A percentile compares a stretch with the other conserved stretches of the same genome.
Conservation (phyloP, 2,888 invertebrate species). For the Taenaris catops region DNA sequence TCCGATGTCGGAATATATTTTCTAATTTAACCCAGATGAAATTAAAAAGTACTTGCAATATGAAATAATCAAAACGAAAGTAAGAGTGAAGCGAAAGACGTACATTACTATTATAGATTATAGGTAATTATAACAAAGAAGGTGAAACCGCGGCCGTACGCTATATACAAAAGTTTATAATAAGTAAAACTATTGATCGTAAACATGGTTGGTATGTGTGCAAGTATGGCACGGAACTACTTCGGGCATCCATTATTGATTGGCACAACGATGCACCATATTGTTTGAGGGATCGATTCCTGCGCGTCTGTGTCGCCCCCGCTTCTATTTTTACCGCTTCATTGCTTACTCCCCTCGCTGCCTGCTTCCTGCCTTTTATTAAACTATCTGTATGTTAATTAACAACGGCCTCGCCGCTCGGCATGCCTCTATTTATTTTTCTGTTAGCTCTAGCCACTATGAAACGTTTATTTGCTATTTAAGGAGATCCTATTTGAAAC, state of each 20-base stretch:
- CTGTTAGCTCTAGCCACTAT: slow-evolving; percentile 57
- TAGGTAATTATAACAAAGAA: too few relatives aligned
- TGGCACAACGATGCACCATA: slow-evolving; percentile 58
- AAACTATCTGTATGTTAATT: slow-evolving; percentile 79
- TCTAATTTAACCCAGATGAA: too few relatives aligned
- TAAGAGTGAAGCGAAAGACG: too few relatives aligned
- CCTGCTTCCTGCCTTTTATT: slow-evolving; percentile 77
- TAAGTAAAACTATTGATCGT: slow-evolving; percentile 12
- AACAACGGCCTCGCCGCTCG: slow-evolving; percentile 64
- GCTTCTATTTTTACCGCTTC: slow-evolving; percentile 79
- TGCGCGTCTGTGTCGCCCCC: slow-evolving; percentile 61
- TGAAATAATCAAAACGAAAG: too few relatives aligned
- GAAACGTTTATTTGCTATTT: slow-evolving; percentile 48
- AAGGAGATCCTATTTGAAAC: slow-evolving; percentile 38
- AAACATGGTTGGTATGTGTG: slow-evolving; percentile 6
- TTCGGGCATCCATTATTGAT: slow-evolving; percentile 62
- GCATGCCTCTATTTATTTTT: slow-evolving; percentile 63
- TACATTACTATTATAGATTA: too few relatives aligned
- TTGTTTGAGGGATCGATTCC: slow-evolving; percentile 69
- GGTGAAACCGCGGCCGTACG: too few relatives aligned
- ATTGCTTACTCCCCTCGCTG: slow-evolving; percentile 75
- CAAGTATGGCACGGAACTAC: slow-evolving; percentile 13
- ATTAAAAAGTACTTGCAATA: too few relatives aligned
- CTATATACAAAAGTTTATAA: too few relatives aligned
- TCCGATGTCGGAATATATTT: too few relatives aligned